Conservation (phyloP, 1,140 invertebrate genomes). For the Drosophila sp. region DNA sequence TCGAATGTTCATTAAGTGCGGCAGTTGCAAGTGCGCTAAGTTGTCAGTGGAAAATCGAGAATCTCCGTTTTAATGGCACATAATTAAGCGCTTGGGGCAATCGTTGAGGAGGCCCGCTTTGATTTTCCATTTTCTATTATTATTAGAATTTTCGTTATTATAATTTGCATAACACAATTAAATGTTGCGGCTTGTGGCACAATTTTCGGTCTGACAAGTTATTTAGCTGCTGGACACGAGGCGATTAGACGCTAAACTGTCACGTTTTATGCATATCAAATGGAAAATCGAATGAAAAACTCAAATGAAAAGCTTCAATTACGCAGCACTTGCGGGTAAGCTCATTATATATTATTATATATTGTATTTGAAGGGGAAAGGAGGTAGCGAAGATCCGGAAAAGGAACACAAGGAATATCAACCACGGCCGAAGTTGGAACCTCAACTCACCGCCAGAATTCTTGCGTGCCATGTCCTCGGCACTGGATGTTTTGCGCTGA, state of each 20-base stretch:
- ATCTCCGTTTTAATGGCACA: background rate
- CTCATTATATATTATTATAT: conserved; percentile 41
- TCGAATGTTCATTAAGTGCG: conserved; percentile 62
- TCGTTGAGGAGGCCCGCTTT: conserved; percentile 35
- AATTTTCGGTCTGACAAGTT: conserved; percentile 43
- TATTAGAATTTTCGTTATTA: conserved; percentile 60
- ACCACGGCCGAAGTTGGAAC: background rate
- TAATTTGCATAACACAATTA: conserved; percentile 72
- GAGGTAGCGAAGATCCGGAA: background rate
- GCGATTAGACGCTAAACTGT: conserved; percentile 55
- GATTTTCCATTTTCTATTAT: conserved; percentile 51
- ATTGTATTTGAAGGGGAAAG: background rate
- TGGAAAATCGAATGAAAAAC: conserved; percentile 37
- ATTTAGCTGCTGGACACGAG: conserved; percentile 21
- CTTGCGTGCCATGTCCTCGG: conserved; percentile 94
- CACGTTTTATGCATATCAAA: conserved; percentile 71
- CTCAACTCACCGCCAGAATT: conserved; percentile 89
- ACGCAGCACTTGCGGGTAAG: conserved; percentile 55
- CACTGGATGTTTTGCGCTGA: conserved; percentile 93
- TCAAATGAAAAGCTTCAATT: conserved; percentile 63
- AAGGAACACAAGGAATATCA: background rate
- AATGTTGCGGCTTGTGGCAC: conserved; percentile 35
- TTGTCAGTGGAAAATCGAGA: conserved; percentile 14
- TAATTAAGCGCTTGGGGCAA: conserved; percentile 46
- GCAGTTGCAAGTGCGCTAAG: conserved; percentile 28